Conservation (phyloP, 2,888 invertebrate genomes). For the Athalia circularis region DNA sequence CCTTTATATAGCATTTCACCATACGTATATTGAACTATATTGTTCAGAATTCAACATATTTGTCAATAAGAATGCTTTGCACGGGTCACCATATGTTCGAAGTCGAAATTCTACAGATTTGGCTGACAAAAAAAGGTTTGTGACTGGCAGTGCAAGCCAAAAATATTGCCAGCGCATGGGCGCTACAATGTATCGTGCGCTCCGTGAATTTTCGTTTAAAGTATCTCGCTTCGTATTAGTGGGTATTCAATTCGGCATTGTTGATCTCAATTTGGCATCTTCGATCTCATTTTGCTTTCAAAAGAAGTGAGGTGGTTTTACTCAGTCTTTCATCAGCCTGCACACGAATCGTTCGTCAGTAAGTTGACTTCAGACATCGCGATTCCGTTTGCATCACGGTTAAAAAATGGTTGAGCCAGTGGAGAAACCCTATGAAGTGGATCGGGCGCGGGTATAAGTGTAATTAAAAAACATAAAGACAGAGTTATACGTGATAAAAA, state of each 20-base stretch:
- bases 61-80: slow-evolving; percentile 5
- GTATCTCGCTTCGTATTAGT: background rate
- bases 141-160: background rate
- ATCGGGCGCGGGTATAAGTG: background rate
- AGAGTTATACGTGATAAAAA: slow-evolving; percentile 2
- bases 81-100: slow-evolving; percentile 1
- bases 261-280: background rate
- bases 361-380: too few species aligned
- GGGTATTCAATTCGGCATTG: slow-evolving; percentile 20
- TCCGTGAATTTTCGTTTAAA: background rate
- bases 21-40: background rate
- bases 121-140: slow-evolving; percentile 5
- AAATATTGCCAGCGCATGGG: slow-evolving; percentile 21
- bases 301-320: background rate
- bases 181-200: slow-evolving; percentile 16
- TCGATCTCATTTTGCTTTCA: background rate
- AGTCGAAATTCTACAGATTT: slow-evolving; percentile 1
- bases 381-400: background rate
- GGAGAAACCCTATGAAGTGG: slow-evolving; percentile 7
- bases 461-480: background rate
- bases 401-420: slow-evolving; percentile 2
- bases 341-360: background rate
- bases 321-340: background rate
- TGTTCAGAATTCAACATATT: background rate
- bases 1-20: background rate